phyloP scores from a whole-genome alignment of 2,888 invertebrate species.

The Dinocampus coccinellae region DNA sequence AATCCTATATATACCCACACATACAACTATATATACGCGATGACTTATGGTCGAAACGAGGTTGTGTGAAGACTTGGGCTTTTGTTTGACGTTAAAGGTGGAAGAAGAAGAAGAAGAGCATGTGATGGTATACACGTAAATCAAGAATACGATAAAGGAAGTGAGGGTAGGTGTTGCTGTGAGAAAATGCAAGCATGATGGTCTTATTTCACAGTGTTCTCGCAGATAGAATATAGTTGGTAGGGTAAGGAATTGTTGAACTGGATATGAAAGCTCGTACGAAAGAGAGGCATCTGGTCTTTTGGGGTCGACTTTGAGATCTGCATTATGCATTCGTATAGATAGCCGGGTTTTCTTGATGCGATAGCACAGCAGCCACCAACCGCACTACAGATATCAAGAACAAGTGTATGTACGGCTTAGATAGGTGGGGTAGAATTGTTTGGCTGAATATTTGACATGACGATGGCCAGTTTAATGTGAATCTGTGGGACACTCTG shows the following conservation, averaged over 20 bases:
- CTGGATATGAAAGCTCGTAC: conserved; percentile 19
- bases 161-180: conserved; percentile 3
- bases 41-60: conserved; percentile 51
- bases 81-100: conserved; percentile 15
- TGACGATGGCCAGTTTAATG: not conserved
- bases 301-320: conserved; percentile 44
- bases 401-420: conserved; percentile 8
- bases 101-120: conserved; percentile 36
- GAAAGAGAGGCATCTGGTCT: conserved; percentile 38
- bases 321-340: conserved; percentile 64
- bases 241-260: conserved; percentile 19
- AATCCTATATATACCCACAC: conserved; percentile 36
- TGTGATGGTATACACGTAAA: conserved; percentile 34
- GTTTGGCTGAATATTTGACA: conserved; percentile 23
- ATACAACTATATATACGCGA: conserved; percentile 50
- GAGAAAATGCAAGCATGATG: conserved; percentile 33
- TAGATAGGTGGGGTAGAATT: not conserved
- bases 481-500: conserved; percentile 13
- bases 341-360: conserved; percentile 43
- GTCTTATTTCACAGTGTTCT: conserved; percentile 57
- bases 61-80: conserved; percentile 6
- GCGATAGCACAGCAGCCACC: not conserved
- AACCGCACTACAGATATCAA: not conserved
- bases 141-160: conserved; percentile 21
- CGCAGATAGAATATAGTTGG: conserved; percentile 44